Evolutionary conservation across 2,113 vertebrate genomes (phyloP), one percentile per base, ranked within the genome.

Genomic region (Dicerorhinus sumatrensis): DNA sequence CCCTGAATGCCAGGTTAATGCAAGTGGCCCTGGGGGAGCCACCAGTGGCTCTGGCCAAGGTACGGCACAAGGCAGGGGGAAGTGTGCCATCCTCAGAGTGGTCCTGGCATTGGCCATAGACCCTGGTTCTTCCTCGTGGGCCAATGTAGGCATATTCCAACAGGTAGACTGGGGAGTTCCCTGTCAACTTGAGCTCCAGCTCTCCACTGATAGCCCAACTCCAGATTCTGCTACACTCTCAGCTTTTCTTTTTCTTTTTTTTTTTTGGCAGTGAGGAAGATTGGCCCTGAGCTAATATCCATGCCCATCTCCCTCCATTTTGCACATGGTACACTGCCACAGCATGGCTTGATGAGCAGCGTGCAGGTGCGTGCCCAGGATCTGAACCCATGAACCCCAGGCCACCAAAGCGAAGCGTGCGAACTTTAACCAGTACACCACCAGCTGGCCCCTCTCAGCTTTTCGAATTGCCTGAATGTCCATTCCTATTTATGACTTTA

Each of bases 81-180:
- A 33, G 27, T 2, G 0, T 65, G n/a, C 29, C 27, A 77, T 0
- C 48, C 18, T 42, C 27, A 33, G n/a, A 39, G 46, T 67, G 13
- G n/a, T 51, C 51, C 92, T 60, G 10, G 48, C 60, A n/a, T 62
- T 27, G 20, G 33, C 36, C 20, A 13, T 12, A 2, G 21, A 10
- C 80, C 63, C 87, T 31, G 9, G 16, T 23, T 54, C 46, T 86
- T 89, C 54, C 60, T 46, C 0, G 0, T 29, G 48, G 73, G 54
- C 36, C 9, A 60, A 3, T 4, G 11, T 72, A 12, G 33, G 2
- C 4, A 5, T 36, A 3, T 27, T 63, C 31, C 70, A 42, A 25
- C 13, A 33, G n/a, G 48, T 20, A 5, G 56, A 33, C 6, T 4
- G 0, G 12, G 7, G 14, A 3, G 27, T 7, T 72, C 29, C 46